These are phyloP conservation scores for Gonatopus flavifemur DNA, from an alignment of 1,140 invertebrate species.

Conservation along the genomic window DNA sequence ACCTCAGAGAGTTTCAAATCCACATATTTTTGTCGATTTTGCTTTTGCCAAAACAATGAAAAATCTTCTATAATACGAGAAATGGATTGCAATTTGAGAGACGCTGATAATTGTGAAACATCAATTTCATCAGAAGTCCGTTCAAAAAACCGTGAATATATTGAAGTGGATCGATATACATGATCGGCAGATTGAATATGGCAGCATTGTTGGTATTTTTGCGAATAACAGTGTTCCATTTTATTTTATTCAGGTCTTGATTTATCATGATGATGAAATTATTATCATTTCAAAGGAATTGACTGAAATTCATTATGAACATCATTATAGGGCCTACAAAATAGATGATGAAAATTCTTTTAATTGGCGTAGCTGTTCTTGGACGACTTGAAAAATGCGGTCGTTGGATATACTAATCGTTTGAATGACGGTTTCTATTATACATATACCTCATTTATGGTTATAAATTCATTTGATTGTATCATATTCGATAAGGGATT, in stretches of 20 bases:
- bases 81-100: conserved; percentile 21
- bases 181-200: background rate
- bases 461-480: too few relatives aligned
- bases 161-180: conserved; percentile 13
- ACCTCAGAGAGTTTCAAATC: conserved; percentile 36
- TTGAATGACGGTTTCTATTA: conserved; percentile 3
- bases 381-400: background rate
- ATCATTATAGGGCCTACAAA: conserved; percentile 10
- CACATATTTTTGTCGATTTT: too few relatives aligned
- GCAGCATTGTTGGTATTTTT: conserved; percentile 7
- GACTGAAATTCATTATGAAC: conserved; percentile 9
- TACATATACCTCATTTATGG: background rate
- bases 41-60: conserved; percentile 38
- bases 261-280: conserved; percentile 4
- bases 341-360: conserved; percentile 1
- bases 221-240: conserved; percentile 1
- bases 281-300: background rate
- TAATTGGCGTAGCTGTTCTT: conserved; percentile 1
- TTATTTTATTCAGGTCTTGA: conserved; percentile 4
- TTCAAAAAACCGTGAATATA: background rate
- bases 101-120: conserved; percentile 17
- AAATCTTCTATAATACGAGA: conserved; percentile 17
- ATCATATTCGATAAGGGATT: too few relatives aligned
- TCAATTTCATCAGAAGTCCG: conserved; percentile 11
- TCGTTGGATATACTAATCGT: background rate